Percentiles rank a stretch among this genome's conserved stretches.
Evolutionary conservation across 2,888 invertebrate species (phyloP).

Genomic region (Zygogramma bicolorata): DNA sequence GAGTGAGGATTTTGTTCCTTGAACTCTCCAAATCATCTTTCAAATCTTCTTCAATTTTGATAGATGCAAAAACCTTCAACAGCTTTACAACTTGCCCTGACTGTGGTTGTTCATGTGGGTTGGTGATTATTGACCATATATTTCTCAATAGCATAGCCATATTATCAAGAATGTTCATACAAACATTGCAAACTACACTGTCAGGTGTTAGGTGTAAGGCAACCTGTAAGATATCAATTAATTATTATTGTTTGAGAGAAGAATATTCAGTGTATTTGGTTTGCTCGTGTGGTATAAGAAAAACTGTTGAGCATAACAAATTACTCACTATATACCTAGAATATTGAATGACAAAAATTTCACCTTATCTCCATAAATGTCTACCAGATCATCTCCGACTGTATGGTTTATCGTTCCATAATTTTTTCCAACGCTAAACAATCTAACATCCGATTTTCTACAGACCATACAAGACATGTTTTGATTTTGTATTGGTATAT

Average conservation of each 20-base stretch:
- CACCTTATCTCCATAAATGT: slow-evolving; percentile 50
- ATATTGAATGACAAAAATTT: slow-evolving; percentile 8
- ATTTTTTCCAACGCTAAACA: slow-evolving; percentile 43
- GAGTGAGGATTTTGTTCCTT: slow-evolving; percentile 31
- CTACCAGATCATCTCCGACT: slow-evolving; percentile 45
- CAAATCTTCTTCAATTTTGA: slow-evolving; percentile 34
- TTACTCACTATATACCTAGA: neutral
- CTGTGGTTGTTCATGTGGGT: slow-evolving; percentile 34
- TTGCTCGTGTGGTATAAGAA: no score
- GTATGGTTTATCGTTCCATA: slow-evolving; percentile 46
- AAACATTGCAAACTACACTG: slow-evolving; percentile 47
- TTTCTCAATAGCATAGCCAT: slow-evolving; percentile 44
- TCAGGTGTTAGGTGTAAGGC: slow-evolving; percentile 34
- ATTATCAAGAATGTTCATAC: slow-evolving; percentile 48
- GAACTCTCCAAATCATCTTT: slow-evolving; percentile 17
- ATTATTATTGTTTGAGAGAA: no score
- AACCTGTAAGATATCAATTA: neutral
- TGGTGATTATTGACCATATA: slow-evolving; percentile 43
- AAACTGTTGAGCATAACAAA: no score
- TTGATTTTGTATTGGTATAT: no score
- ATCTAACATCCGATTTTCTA: slow-evolving; percentile 37
- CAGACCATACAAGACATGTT: slow-evolving; percentile 49
- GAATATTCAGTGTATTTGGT: no score
- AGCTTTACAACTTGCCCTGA: slow-evolving; percentile 41
- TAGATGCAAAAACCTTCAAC: slow-evolving; percentile 41